Percentiles rank a stretch among this genome's conserved stretches.
Conservation (phyloP, 2,113 vertebrate genomes). For the Brachypodius melanocephalos region DNA sequence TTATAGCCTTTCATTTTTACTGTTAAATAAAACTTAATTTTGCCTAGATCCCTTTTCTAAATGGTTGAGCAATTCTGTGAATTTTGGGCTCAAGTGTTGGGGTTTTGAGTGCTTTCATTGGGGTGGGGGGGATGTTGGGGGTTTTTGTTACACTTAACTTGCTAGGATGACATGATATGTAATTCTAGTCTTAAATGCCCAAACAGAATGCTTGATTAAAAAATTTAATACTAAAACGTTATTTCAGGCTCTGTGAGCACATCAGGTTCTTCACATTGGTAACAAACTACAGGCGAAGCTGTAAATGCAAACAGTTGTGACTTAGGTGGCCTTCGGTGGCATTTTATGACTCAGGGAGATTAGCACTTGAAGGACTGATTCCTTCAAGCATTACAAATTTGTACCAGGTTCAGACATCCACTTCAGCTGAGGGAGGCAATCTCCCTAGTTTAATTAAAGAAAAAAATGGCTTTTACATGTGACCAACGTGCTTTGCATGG, state of each 20-base stretch:
- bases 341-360: background rate
- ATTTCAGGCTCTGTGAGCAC: background rate
- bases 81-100: background rate
- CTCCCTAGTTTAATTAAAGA: background rate
- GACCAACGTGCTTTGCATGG: background rate
- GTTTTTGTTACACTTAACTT: background rate
- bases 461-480: rapidly evolving
- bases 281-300: background rate
- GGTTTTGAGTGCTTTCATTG: background rate
- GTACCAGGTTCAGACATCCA: background rate
- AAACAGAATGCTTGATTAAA: background rate
- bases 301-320: background rate
- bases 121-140: rapidly evolving
- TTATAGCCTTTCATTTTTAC: background rate
- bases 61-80: background rate
- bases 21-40: background rate
- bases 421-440: background rate
- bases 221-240: background rate
- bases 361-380: background rate
- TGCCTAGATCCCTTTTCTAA: background rate
- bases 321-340: background rate
- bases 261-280: background rate
- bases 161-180: rapidly evolving
- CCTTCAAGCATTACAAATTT: background rate
- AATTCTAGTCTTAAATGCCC: background rate